Evolutionary conservation across 2,113 vertebrate species (phyloP).

Genomic region (Caloenas nicobarica): DNA sequence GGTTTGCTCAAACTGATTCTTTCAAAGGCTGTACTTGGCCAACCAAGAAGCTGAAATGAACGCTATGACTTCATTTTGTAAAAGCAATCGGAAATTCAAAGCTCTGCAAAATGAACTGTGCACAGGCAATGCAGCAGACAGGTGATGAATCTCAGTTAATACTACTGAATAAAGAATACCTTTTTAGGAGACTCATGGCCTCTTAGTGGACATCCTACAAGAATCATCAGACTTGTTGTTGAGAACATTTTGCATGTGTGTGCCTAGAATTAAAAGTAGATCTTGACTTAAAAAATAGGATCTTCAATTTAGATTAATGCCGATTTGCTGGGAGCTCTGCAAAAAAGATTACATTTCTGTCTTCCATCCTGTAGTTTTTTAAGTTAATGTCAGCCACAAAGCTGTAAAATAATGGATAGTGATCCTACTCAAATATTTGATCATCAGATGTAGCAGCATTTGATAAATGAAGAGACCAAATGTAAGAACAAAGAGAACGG

Average conservation of each 20-base stretch:
- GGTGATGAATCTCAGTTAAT: neutral
- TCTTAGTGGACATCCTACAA: neutral
- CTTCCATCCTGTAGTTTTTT: neutral
- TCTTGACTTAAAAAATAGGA: constrained; percentile 36
- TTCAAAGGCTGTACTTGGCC: neutral
- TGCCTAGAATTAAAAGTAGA: constrained; percentile 19
- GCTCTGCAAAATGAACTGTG: neutral
- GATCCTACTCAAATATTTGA: neutral
- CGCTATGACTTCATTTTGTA: neutral
- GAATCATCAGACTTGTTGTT: neutral
- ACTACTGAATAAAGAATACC: neutral
- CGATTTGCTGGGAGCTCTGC: neutral
- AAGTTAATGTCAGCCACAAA: neutral
- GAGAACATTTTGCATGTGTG: neutral
- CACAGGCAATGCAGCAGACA: neutral
- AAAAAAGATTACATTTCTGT: neutral
- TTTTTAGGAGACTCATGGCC: neutral
- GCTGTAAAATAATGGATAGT: neutral
- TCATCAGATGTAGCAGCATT: neutral
- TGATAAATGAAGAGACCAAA: neutral
- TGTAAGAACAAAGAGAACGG: neutral
- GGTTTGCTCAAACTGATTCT: neutral
- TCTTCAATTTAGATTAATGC: constrained; percentile 30
- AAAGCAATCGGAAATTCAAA: constrained; percentile 18
- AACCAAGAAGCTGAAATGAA: neutral